phyloP scores from a whole-genome alignment of 92 coral and sea anemone species.

The Virgularia gustaviana region DNA sequence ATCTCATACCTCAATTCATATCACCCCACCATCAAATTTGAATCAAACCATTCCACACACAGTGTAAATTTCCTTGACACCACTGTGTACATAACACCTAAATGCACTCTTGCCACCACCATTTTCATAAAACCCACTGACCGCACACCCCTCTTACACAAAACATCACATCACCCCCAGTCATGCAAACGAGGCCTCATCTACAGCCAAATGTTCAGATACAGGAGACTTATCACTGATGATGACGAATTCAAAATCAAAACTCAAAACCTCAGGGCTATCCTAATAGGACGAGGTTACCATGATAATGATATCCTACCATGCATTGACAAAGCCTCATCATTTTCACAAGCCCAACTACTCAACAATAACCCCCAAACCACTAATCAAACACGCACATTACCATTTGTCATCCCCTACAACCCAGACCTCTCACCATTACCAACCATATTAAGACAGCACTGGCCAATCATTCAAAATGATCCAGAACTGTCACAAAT shows the following conservation, averaged over 20 bases:
- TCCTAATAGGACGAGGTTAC: conserved; percentile 30
- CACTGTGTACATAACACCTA: conserved; percentile 7
- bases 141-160: conserved; percentile 41
- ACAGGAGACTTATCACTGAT: conserved; percentile 37
- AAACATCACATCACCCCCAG: conserved; percentile 42
- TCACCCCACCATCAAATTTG: conserved; percentile 33
- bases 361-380: neutral
- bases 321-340: conserved; percentile 19
- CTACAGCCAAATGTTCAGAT: conserved; percentile 51
- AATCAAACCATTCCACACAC: conserved; percentile 18
- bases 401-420: conserved; percentile 8
- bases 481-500: neutral
- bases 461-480: conserved; percentile 11
- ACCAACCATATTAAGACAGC: neutral
- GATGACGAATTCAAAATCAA: conserved; percentile 2
- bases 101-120: conserved; percentile 20
- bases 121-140: conserved; percentile 46
- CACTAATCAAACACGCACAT: neutral
- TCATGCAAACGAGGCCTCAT: conserved; percentile 37
- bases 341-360: conserved; percentile 7
- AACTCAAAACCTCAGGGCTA: neutral
- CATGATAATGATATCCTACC: neutral
- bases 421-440: conserved; percentile 8
- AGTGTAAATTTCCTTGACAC: conserved; percentile 48
- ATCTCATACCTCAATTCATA: conserved; percentile 3